Base-by-base conservation (phyloP, 2,797 vertebrate genomes). In the Gephyroberyx darwinii region DNA sequence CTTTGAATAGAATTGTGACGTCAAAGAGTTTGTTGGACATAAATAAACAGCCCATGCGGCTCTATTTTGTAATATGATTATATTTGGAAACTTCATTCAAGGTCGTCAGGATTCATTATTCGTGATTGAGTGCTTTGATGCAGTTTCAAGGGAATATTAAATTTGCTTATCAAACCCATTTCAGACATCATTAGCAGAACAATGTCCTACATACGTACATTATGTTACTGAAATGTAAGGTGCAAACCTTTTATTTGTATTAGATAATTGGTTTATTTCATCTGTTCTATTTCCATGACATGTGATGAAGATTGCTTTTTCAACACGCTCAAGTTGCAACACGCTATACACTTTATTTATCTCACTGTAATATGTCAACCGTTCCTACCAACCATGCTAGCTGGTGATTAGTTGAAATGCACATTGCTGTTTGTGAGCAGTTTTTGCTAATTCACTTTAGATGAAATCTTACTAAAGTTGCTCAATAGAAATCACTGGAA, bases 111-210 rank as follows among this genome's bases (percentile, higher is more conserved):
- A 79, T 87, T 88, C 68, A 78, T 89, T 88, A 82, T 69, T 75
- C 75, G 70, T 88, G 90, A 91, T 86, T 86, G 75, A 84, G 77
- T 33, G 81, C 88, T 93, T 93, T 92, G 86, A 91, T 88, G 82
- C 80, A 35, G 69, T 90, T 86, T 89, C 89, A 85, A 56, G 83
- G 86, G 85, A 91, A 90, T 90, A 83, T 79, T 70, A 84, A 72
- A 83, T 88, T 88, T 86, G 84, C 75, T 90, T 83, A 87, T 87
- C 67, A 83, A 87, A 84, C 74, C 72, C 73, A 61, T 82, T 83
- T 81, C 78, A 78, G 74, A 53, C 76, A 83, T 92, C 79, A 90
- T 87, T 89, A 89, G 82, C 48, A 53, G 60, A 84, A 72, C 69
- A 69, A 68, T 65, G 77, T 84, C 79, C 86, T 81, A 88, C 80